Evolutionary conservation across 2,113 vertebrate genomes (phyloP), one percentile per base, ranked within the genome.

Genomic region (Pycnonotus jocosus): DNA sequence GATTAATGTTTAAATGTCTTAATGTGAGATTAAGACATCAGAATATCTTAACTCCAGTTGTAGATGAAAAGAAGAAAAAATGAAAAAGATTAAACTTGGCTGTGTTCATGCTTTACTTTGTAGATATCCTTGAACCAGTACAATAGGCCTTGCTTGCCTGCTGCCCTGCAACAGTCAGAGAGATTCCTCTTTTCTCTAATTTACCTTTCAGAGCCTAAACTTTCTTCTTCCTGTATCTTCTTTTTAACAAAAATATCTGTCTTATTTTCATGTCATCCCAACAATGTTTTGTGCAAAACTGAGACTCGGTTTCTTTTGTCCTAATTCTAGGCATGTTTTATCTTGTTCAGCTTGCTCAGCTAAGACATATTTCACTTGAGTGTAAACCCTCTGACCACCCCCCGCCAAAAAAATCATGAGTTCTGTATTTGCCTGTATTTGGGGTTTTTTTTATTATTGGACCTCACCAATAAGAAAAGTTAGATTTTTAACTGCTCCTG

Each of bases 101-200:
- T 40, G 9, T 92, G 44, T 76, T 92, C 6, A 66, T 6, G 7
- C 44, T 74, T 73, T 24, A 9, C 15, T 73, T 94, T 92, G 66
- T n/a, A 97, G 92, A 64, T 64, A 92, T 42, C 33, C 57, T 86
- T 84, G 95, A 96, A 91, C 68, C 48, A 65, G 31, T 83, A n/a
- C 33, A 73, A 38, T 53, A 95, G 86, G 21, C 61, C 88, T 45
- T 58, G 74, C 42, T 45, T 65, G 28, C 20, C 90, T 90, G 74
- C 38, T 72, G 28, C 31, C 5, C 64, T 95, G 84, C 69, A 94
- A 69, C 80, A 81, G 47, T 86, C 90, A 86, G 80, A 93, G 45
- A 18, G 48, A 33, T 92, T 73, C 76, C 48, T 87, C 33, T 82
- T 38, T 91, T 27, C 45, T 38, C 12, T 38, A 40, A n/a, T 70